phyloP scores from a whole-genome alignment of 2,797 vertebrate species.

The Cercopithecus mitis region DNA sequence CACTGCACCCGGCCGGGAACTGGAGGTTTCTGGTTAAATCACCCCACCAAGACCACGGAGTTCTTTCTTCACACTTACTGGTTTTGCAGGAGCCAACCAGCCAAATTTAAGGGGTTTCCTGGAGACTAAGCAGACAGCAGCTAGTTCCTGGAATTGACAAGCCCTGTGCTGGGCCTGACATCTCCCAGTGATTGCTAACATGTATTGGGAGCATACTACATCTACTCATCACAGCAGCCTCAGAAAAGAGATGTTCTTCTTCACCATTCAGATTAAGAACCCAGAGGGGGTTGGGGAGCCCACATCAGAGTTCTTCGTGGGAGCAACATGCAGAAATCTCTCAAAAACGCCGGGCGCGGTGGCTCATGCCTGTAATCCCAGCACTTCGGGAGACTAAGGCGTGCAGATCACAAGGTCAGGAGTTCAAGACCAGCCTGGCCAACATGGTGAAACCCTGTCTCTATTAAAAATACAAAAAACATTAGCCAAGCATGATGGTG shows the following conservation, averaged over 20 bases:
- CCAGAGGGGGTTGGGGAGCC: background rate
- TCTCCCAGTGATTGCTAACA: background rate
- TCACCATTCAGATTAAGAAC: background rate
- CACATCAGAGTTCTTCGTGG: background rate
- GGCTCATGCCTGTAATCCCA: too few species aligned
- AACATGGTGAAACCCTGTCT: too few species aligned
- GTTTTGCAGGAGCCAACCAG: background rate
- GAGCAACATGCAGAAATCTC: background rate
- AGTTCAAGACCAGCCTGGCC: too few species aligned
- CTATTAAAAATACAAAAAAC: too few species aligned
- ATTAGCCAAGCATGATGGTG: too few species aligned
- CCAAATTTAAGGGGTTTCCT: background rate
- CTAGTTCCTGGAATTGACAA: background rate
- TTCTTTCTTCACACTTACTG: conserved; percentile 4
- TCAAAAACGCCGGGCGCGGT: too few species aligned
- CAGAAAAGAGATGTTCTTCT: background rate
- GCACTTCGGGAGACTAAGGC: too few species aligned
- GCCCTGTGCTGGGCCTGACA: background rate
- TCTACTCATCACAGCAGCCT: background rate
- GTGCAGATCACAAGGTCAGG: too few species aligned
- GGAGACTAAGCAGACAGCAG: background rate
- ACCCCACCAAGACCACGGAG: background rate
- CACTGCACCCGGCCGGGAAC: background rate
- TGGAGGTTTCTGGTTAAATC: background rate
- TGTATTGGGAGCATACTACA: background rate